A percentile compares a stretch with the other conserved stretches of the same genome.
These are phyloP conservation scores for Larimichthys polyactis DNA, from an alignment of 2,113 vertebrate species.

Conservation along the genomic window DNA sequence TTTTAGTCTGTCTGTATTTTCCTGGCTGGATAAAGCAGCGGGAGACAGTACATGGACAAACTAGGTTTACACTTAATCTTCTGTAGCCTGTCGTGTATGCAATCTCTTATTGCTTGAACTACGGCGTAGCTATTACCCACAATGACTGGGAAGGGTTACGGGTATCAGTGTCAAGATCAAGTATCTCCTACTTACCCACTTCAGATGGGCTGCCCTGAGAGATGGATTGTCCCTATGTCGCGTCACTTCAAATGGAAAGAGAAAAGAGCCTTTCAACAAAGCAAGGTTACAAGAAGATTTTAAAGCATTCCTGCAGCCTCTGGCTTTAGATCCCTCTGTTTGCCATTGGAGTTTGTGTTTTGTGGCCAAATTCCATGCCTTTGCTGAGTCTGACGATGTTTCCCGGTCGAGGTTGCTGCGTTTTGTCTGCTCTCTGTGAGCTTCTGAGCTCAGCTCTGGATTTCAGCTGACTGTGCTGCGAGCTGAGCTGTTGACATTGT, in stretches of 20 bases:
- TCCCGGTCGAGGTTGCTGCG: conserved; percentile 38
- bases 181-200: conserved; percentile 73
- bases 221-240: conserved; percentile 50
- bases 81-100: conserved; percentile 21
- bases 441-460: conserved; percentile 63
- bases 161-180: conserved; percentile 60
- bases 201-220: conserved; percentile 54
- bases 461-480: conserved; percentile 82
- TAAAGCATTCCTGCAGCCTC: conserved; percentile 29
- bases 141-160: conserved; percentile 20
- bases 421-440: conserved; percentile 56
- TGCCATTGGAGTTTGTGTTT: conserved; percentile 1
- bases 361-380: conserved; percentile 35
- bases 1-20: conserved; percentile 10
- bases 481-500: conserved; percentile 79
- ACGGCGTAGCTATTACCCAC: conserved; percentile 17
- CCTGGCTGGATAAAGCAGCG: conserved; percentile 16
- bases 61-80: conserved; percentile 39
- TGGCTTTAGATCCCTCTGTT: conserved; percentile 15
- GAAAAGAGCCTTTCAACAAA: conserved; percentile 29
- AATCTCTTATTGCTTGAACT: conserved; percentile 26
- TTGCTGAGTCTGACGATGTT: conserved; percentile 14
- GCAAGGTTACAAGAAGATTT: conserved; percentile 4
- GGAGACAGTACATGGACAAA: conserved; percentile 27
- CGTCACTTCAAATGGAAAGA: conserved; percentile 32